Conservation (phyloP, 1,140 invertebrate genomes). For the Penaeus chinensis region DNA sequence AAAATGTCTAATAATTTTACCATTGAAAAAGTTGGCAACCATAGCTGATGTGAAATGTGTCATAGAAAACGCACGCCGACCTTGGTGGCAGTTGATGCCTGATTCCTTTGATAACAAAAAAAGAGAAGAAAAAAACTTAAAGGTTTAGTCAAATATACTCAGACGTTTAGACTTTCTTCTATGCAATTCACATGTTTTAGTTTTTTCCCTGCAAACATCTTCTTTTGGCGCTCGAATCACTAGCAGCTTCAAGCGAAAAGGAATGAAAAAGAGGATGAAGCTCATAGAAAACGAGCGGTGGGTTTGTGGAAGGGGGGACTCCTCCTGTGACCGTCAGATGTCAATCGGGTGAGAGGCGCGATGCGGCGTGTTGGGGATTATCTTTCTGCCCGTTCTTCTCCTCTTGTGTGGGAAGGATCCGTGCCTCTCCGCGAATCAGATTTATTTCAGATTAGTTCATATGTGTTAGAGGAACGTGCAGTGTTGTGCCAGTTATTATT, state of each 20-base stretch:
- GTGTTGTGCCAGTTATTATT: neutral
- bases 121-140: neutral
- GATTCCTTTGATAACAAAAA: conserved; percentile 1
- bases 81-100: conserved; percentile 13
- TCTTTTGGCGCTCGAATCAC: too few species aligned
- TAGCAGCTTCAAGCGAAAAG: conserved; percentile 2
- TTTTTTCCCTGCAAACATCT: too few species aligned
- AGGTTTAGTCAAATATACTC: neutral
- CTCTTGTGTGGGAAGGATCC: neutral
- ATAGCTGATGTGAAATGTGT: neutral
- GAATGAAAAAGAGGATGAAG: conserved; percentile 19
- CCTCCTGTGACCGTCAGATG: conserved; percentile 25
- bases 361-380: conserved; percentile 28
- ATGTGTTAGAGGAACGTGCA: neutral
- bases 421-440: conserved; percentile 16
- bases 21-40: too few species aligned
- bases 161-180: too few species aligned
- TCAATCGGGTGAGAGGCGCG: conserved; percentile 27
- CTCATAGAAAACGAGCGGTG: neutral
- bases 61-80: neutral
- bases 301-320: neutral
- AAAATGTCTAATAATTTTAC: too few species aligned
- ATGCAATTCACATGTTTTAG: too few species aligned
- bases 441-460: conserved; percentile 17
- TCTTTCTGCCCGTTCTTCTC: conserved; percentile 17